Evolutionary conservation across 92 coral and sea anemone genomes (phyloP).

Genomic region (Meandrina meandrites): DNA sequence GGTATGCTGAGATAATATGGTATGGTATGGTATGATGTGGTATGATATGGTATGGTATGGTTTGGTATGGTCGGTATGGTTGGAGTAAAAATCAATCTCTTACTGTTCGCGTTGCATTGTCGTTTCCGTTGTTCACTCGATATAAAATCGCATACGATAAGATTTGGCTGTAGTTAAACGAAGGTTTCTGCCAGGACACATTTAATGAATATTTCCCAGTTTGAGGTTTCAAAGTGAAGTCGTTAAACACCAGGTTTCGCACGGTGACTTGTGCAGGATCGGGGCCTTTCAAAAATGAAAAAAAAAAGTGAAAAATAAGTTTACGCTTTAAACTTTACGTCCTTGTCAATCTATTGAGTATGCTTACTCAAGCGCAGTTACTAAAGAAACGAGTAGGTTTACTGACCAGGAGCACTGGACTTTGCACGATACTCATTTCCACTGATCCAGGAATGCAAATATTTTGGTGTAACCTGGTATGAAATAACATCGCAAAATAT

Average conservation of each 20-base stretch:
- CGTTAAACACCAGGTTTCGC: background rate
- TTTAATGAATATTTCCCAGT: constrained; percentile 16
- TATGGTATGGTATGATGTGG: no score
- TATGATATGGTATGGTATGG: no score
- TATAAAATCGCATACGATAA: background rate
- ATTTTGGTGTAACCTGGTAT: constrained; percentile 20
- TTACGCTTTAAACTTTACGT: no score
- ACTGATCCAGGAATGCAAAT: background rate
- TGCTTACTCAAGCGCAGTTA: background rate
- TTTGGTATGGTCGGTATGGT: no score
- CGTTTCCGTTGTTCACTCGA: background rate
- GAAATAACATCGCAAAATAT: background rate
- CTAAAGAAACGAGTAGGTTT: background rate
- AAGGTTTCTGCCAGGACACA: constrained; percentile 27
- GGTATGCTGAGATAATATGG: no score
- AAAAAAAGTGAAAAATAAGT: background rate
- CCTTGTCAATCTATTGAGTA: no score
- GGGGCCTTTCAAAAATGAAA: background rate
- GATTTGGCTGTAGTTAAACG: constrained; percentile 28
- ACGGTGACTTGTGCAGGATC: background rate
- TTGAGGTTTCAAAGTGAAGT: background rate
- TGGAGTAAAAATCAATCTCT: background rate
- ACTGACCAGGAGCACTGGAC: constrained; percentile 11
- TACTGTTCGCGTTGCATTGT: background rate
- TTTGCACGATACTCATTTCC: background rate